A percentile compares a stretch with the other conserved stretches of the same genome.
phyloP scores from a whole-genome alignment of 1,140 invertebrate species.

The Drosophila kanapiae region DNA sequence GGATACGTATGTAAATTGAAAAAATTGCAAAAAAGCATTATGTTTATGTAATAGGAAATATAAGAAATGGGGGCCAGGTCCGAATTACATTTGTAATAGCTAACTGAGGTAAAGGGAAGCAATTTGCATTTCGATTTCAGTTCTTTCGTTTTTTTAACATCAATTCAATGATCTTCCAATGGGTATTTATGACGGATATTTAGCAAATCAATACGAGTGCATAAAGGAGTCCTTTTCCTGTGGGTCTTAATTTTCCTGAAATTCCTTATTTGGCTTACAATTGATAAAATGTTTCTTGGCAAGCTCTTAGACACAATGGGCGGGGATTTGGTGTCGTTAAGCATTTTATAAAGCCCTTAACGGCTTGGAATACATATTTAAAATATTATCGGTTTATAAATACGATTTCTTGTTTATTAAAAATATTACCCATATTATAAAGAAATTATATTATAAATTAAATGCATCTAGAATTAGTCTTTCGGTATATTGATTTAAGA shows the following conservation, averaged over 20 bases:
- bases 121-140: conserved; percentile 43
- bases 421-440: too few species aligned
- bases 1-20: conserved; percentile 49
- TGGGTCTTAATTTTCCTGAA: neutral
- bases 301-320: neutral
- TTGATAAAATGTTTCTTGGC: neutral
- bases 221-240: neutral
- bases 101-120: neutral
- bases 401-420: neutral
- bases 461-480: too few species aligned
- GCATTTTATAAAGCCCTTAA: neutral
- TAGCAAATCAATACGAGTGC: neutral
- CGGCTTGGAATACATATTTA: neutral
- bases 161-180: conserved; percentile 43
- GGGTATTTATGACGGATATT: conserved; percentile 19
- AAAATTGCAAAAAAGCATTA: conserved; percentile 46
- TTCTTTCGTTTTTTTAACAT: conserved; percentile 18
- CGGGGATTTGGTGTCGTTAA: neutral
- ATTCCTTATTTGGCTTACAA: conserved; percentile 21
- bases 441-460: too few species aligned
- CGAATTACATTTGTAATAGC: conserved; percentile 39
- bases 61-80: conserved; percentile 36
- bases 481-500: too few species aligned
- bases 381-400: neutral
- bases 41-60: conserved; percentile 54